Evolutionary conservation across 2,888 invertebrate species (phyloP).

Genomic region (Coronaproctus castanopsis): DNA sequence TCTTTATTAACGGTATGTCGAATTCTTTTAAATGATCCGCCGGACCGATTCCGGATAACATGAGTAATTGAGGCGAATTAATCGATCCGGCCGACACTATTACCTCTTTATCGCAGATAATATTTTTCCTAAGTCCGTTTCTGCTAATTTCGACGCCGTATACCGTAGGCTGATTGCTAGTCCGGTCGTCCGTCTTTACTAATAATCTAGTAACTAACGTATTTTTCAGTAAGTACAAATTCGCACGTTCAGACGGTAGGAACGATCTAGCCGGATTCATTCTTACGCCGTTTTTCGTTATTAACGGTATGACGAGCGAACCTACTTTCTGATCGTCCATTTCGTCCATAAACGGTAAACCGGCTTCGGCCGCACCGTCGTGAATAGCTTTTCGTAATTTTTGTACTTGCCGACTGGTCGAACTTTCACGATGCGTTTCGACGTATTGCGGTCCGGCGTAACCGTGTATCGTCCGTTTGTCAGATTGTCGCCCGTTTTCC

Average conservation of each 20-base stretch:
- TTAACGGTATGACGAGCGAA: not conserved
- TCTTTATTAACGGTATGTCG: not conserved
- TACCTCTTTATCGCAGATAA: not conserved
- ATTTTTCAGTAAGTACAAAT: not conserved
- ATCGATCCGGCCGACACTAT: not conserved
- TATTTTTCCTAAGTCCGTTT: not conserved
- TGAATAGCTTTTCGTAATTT: not conserved
- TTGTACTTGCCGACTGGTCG: not conserved
- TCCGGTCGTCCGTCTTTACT: not conserved
- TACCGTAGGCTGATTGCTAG: not conserved
- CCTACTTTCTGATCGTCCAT: not conserved
- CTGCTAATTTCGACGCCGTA: not conserved
- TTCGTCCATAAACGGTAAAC: not conserved
- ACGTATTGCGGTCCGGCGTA: constrained; percentile 6
- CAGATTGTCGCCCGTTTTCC: constrained; percentile 7
- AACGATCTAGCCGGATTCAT: not conserved
- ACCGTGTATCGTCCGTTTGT: constrained; percentile 1
- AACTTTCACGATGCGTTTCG: not conserved
- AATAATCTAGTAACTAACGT: not conserved
- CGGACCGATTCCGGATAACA: not conserved
- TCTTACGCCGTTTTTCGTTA: not conserved
- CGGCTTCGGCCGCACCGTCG: constrained; percentile 1
- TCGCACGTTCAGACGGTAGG: not conserved
- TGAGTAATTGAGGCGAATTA: not conserved
- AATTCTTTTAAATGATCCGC: not conserved